Evolutionary conservation across 2,888 invertebrate species (phyloP), one percentile per base, ranked within the genome.

Genomic region (Melinaea menophilus): DNA sequence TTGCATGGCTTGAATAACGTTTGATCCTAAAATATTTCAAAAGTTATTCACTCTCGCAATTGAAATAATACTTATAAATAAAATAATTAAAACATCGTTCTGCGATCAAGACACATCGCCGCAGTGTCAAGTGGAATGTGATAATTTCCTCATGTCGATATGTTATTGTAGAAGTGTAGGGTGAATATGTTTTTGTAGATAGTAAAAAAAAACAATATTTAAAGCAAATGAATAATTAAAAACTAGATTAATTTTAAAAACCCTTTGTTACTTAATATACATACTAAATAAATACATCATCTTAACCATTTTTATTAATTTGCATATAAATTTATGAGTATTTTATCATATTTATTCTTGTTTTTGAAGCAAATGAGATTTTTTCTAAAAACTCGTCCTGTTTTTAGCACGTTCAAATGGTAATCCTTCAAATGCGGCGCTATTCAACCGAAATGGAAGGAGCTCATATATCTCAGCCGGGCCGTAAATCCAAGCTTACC

Each of bases 391-490:
- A 47, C 4, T 37, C 47, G 35, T 61, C 58, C 54, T 51, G 37
- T 51, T 45, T 54, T 46, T 13, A 33, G 55, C 33, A 58, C 37
- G 45, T 55, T 51, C 31, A 31, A 31, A 55, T 56, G 59, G 62
- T 61, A 41, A 60, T 56, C 58, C 63, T 61, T 60, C 56, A 56
- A 60, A 55, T 58, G 47, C 58, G 55, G 55, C 33, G 56, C 55
- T 54, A 62, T 63, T 59, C 64, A 62, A 58, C 64, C 66, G 64
- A 71, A 74, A 73, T 69, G 70, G 66, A 71, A 71, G 69, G 65
- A 67, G 72, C 62, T 69, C 69, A 70, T 74, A 73, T 73, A 71
- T 75, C 69, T 70, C 61, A 67, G 59, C 62, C 57, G 59, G 59
- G 62, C 64, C 66, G 66, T 70, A 71, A 72, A 73, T 73, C 71